Conservation (phyloP, 2,888 invertebrate species). For the Lomographa bimaculata region DNA sequence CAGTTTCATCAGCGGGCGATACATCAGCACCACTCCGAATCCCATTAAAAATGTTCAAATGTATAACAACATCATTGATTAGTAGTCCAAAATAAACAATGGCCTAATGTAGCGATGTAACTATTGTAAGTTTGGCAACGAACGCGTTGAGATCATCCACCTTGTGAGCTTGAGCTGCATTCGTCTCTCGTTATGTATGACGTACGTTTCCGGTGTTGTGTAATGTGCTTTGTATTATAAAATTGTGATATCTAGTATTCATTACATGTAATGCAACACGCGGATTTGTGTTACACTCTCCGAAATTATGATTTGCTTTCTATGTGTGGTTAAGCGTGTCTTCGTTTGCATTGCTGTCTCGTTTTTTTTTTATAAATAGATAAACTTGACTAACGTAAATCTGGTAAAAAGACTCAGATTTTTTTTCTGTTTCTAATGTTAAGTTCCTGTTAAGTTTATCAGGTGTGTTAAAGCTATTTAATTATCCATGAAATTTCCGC, state of each 20-base stretch:
- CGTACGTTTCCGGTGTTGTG: conserved; percentile 48
- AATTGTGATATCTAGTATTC: conserved; percentile 16
- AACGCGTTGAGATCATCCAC: conserved; percentile 61
- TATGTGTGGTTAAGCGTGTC: conserved; percentile 5
- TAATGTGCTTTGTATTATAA: conserved; percentile 36
- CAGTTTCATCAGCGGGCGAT: conserved; percentile 29
- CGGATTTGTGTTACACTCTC: conserved; percentile 16
- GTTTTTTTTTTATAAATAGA: background rate
- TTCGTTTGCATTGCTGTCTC: background rate
- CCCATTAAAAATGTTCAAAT: conserved; percentile 28
- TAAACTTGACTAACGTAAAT: too few relatives aligned
- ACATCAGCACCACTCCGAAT: conserved; percentile 31
- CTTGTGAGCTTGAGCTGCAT: conserved; percentile 59
- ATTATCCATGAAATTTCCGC: too few relatives aligned
- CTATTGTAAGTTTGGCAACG: conserved; percentile 48
- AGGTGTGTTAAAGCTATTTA: too few relatives aligned
- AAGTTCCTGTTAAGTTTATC: too few relatives aligned
- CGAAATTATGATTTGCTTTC: conserved; percentile 17
- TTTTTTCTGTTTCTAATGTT: too few relatives aligned
- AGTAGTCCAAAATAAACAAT: conserved; percentile 58
- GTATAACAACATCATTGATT: conserved; percentile 34
- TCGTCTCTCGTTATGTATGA: conserved; percentile 30
- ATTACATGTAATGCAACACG: conserved; percentile 26
- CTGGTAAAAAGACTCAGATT: too few relatives aligned
- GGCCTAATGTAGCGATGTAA: conserved; percentile 47